Evolutionary conservation across 1,140 invertebrate genomes (phyloP), one percentile per base, ranked within the genome.

Genomic region (Vollenhovia emeryi): DNA sequence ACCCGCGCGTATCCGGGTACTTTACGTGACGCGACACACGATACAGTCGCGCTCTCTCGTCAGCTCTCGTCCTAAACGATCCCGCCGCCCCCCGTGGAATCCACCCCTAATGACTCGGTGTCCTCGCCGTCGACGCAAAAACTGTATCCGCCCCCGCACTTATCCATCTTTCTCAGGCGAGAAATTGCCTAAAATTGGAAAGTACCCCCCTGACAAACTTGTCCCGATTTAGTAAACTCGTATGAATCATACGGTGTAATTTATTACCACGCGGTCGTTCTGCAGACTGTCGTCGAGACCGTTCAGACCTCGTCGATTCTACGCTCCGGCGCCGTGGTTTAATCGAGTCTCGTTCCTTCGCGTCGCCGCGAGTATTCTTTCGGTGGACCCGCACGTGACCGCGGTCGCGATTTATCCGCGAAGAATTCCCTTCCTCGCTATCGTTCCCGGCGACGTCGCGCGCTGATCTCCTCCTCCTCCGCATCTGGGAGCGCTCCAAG

Each of bases 1-100:
- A 88, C 90, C 89, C 87, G 89, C 69, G 86, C 88, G 85, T 92
- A 92, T 93, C 91, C 92, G 91, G 91, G 86, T 90, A 89, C 75
- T 92, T 91, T 90, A 82, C 73, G 57, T 24, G 50, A 85, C 57
- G n/a, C n/a, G 64, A 76, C 50, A 82, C 9, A 36, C 64, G 18
- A 82, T 36, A 55, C 78, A 68, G 60, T 69, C 78, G n/a, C 43
- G 18, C 69, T 75, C 86, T 83, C 84, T 76, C 80, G 48, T 33
- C 62, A 64, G 71, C 86, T 83, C 84, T 76, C 80, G 48, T 33
- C 62, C 30, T 52, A 36, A 85, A 74, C 52, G 59, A 84, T 82
- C 52, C 18, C 40, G 55, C 21, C 52, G 21, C 21, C 85, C 64
- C n/a, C 64, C 15, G 18, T 36, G 7, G 69, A 62, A 87, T 89